Conservation (phyloP, 2,888 invertebrate genomes). For the Nysson spinosus region DNA sequence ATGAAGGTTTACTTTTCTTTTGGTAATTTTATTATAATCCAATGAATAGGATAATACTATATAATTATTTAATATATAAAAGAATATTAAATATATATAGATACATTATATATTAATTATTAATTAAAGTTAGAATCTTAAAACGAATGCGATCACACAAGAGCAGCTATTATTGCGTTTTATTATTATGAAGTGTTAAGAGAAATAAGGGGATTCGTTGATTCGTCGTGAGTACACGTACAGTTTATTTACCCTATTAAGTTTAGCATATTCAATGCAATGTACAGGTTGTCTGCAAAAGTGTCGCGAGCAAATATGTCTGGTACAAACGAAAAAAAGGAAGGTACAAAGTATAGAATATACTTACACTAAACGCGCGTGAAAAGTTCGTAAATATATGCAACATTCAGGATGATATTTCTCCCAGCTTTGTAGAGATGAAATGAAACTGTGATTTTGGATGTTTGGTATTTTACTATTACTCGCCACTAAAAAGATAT, state of each 20-base stretch:
- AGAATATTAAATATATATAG: slow-evolving; percentile 67
- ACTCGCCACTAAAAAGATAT: neutral
- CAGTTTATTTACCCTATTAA: slow-evolving; percentile 55
- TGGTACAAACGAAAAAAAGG: slow-evolving; percentile 57
- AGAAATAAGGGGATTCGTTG: slow-evolving; percentile 46
- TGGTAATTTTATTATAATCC: slow-evolving; percentile 61
- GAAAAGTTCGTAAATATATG: slow-evolving; percentile 51
- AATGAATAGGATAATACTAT: slow-evolving; percentile 62
- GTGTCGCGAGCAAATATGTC: slow-evolving; percentile 62
- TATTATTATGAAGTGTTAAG: slow-evolving; percentile 52
- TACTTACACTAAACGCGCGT: slow-evolving; percentile 51
- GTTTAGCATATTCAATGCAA: slow-evolving; percentile 53
- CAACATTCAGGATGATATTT: slow-evolving; percentile 42
- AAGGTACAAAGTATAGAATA: slow-evolving; percentile 64
- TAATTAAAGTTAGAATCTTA: slow-evolving; percentile 63
- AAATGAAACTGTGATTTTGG: slow-evolving; percentile 12
- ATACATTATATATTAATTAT: slow-evolving; percentile 59
- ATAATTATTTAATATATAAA: slow-evolving; percentile 72
- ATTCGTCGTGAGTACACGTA: slow-evolving; percentile 45
- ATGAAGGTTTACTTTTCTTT: slow-evolving; percentile 57
- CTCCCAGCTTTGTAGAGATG: slow-evolving; percentile 28
- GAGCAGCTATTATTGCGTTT: slow-evolving; percentile 66
- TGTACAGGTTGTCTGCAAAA: slow-evolving; percentile 64
- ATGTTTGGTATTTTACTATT: slow-evolving; percentile 8
- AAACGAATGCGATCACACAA: slow-evolving; percentile 52